phyloP scores from a whole-genome alignment of 2,113 vertebrate genomes.

The Myotis yumanensis region DNA sequence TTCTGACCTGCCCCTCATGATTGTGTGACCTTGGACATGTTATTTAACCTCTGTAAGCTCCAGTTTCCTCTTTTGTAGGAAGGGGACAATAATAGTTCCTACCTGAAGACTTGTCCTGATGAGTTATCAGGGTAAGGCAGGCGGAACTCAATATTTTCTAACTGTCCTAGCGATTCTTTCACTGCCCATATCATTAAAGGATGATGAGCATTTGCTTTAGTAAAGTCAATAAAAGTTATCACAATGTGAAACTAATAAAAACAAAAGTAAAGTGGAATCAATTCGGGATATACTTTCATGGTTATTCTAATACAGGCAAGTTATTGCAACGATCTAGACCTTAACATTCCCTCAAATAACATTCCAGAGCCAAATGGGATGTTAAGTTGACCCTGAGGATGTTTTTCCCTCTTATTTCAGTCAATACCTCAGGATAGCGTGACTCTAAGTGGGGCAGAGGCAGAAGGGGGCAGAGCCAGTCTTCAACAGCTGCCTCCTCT shows the following conservation, averaged over 20 bases:
- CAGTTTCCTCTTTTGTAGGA: background rate
- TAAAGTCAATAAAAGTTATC: background rate
- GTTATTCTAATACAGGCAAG: background rate
- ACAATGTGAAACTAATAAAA: background rate
- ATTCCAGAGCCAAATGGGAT: conserved; percentile 21
- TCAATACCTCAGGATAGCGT: background rate
- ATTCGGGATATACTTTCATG: background rate
- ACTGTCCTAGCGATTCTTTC: background rate
- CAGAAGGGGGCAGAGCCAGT: background rate
- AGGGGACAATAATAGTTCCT: background rate
- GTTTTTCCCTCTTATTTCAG: background rate
- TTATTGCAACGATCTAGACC: background rate
- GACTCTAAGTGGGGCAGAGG: background rate
- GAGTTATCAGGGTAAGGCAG: background rate
- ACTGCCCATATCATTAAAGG: background rate
- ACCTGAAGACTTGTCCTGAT: background rate
- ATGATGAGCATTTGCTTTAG: background rate
- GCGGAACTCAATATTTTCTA: background rate
- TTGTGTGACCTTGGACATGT: background rate
- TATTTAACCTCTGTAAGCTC: background rate
- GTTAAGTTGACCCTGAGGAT: background rate
- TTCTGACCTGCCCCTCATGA: background rate
- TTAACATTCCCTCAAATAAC: background rate
- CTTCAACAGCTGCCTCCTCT: background rate
- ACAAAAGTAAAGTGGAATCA: background rate